Conservation (phyloP, 2,113 vertebrate genomes). For the Misgurnus anguillicaudatus region DNA sequence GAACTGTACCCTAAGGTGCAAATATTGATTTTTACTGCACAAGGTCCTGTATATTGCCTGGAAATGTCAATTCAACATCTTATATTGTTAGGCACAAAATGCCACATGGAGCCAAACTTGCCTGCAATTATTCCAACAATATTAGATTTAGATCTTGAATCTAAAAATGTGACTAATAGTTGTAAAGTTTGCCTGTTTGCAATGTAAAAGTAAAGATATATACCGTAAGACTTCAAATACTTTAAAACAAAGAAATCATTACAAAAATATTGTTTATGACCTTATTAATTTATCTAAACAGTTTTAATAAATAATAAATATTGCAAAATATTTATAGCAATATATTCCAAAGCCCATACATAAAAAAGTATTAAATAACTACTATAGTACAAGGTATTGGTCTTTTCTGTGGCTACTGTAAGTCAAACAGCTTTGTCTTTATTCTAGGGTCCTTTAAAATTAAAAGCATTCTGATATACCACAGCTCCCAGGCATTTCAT, state of each 20-base stretch:
- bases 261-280: neutral
- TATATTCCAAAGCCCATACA: neutral
- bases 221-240: too few species aligned
- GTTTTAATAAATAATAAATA: neutral
- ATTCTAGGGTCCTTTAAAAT: slow-evolving; percentile 63
- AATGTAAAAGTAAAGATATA: too few species aligned
- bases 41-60: slow-evolving; percentile 10
- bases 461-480: slow-evolving; percentile 67
- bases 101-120: slow-evolving; percentile 38
- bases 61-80: slow-evolving; percentile 14
- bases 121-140: slow-evolving; percentile 38
- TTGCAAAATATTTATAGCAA: too few species aligned
- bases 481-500: slow-evolving; percentile 68
- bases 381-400: neutral
- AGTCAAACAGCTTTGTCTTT: slow-evolving; percentile 49
- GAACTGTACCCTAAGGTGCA: neutral
- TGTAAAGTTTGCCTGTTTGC: neutral
- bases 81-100: slow-evolving; percentile 24
- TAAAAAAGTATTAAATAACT: too few species aligned
- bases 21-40: slow-evolving; percentile 43
- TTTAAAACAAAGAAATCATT: too few species aligned
- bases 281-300: neutral
- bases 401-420: too few species aligned
- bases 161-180: slow-evolving; percentile 7
- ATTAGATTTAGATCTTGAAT: slow-evolving; percentile 35